A percentile compares a stretch with the other conserved stretches of the same genome.
Conservation (phyloP, 2,888 invertebrate species). For the Rotaria magnacalcarata region DNA sequence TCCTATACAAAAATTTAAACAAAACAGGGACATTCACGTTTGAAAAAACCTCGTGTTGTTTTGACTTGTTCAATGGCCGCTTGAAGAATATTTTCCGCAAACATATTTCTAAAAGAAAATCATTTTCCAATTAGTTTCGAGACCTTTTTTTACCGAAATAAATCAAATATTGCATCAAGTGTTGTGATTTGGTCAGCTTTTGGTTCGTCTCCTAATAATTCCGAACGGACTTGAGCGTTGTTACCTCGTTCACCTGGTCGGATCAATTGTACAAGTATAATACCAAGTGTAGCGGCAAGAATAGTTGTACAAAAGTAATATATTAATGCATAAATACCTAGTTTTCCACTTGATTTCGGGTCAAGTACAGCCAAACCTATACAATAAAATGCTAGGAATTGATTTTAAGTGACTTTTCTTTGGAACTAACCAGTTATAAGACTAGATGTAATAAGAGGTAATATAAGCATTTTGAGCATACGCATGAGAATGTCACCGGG, state of each 20-base stretch:
- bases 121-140: no score
- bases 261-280: slow-evolving; percentile 42
- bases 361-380: slow-evolving; percentile 67
- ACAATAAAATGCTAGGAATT: background rate
- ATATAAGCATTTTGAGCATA: slow-evolving; percentile 68
- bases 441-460: slow-evolving; percentile 68
- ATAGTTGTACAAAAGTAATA: slow-evolving; percentile 69
- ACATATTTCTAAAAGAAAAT: slow-evolving; percentile 62
- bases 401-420: background rate
- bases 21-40: no score
- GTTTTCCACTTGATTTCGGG: slow-evolving; percentile 66
- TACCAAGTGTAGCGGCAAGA: slow-evolving; percentile 63
- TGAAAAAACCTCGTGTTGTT: slow-evolving; percentile 6
- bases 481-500: slow-evolving; percentile 70
- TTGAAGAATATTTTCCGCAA: slow-evolving; percentile 66
- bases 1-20: no score
- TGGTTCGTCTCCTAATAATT: slow-evolving; percentile 10
- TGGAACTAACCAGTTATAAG: slow-evolving; percentile 64
- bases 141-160: background rate
- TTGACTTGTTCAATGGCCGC: slow-evolving; percentile 64
- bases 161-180: slow-evolving; percentile 49
- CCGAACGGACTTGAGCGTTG: no score
- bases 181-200: slow-evolving; percentile 45
- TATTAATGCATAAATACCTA: slow-evolving; percentile 66
- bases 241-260: slow-evolving; percentile 40